Evolutionary conservation across 2,888 invertebrate genomes (phyloP).

Genomic region (Crossocerus cetratus): DNA sequence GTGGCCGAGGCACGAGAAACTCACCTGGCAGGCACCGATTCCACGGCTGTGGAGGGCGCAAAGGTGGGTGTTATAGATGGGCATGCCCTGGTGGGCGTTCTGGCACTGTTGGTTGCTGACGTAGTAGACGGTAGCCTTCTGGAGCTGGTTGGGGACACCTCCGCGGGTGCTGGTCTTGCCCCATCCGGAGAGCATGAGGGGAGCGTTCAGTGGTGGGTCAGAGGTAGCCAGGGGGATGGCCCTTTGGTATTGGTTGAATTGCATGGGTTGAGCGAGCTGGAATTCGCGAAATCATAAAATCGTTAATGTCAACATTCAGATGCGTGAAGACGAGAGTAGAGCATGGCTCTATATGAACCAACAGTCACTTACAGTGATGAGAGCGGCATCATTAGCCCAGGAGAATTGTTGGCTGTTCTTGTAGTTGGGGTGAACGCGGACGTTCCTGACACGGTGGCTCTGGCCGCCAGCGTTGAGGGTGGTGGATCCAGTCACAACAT

Average conservation of each 20-base stretch:
- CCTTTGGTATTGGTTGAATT: conserved; percentile 27
- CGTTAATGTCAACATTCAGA: too few species aligned
- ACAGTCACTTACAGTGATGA: not conserved
- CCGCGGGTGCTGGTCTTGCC: conserved; percentile 15
- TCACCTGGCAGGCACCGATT: conserved; percentile 34
- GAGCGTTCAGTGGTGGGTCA: conserved; percentile 1
- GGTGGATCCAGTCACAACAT: conserved; percentile 38
- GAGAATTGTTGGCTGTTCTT: conserved; percentile 2
- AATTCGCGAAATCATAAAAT: not conserved
- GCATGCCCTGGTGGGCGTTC: not conserved
- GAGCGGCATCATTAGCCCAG: not conserved
- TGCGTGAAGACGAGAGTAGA: too few species aligned
- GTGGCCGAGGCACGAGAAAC: too few species aligned
- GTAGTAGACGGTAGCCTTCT: conserved; percentile 30
- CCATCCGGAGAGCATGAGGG: conserved; percentile 43
- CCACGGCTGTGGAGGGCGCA: conserved; percentile 11
- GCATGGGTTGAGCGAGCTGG: conserved; percentile 41
- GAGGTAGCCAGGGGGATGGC: conserved; percentile 37
- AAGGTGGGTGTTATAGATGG: conserved; percentile 17
- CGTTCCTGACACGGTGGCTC: conserved; percentile 21
- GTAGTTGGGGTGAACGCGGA: conserved; percentile 23
- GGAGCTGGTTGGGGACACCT: conserved; percentile 17
- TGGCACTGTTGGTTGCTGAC: conserved; percentile 23
- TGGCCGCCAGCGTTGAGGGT: conserved; percentile 21
- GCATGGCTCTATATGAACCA: too few species aligned